phyloP scores from a whole-genome alignment of 2,113 vertebrate genomes.

The Cichladusa arquata region DNA sequence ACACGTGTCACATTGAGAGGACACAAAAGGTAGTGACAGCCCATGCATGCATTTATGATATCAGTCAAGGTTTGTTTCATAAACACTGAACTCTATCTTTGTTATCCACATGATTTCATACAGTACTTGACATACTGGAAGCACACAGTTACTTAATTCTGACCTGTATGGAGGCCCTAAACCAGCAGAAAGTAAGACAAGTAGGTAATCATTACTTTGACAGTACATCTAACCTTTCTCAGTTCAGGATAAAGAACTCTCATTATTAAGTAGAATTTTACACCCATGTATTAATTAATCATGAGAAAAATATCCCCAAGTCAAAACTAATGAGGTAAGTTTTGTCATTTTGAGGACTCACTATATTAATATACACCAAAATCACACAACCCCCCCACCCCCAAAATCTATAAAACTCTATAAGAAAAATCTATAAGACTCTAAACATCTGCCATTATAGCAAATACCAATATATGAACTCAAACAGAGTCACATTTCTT shows the following conservation, averaged over 20 bases:
- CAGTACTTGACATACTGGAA: neutral
- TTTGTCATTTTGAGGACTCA: neutral
- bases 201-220: neutral
- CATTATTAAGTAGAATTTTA: neutral
- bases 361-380: neutral
- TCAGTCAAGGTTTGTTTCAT: neutral
- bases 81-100: neutral
- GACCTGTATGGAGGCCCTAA: neutral
- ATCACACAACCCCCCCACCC: fast-evolving
- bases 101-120: neutral
- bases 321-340: neutral
- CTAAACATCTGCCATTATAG: neutral
- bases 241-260: neutral
- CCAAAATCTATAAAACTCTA: neutral
- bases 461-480: neutral
- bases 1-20: neutral
- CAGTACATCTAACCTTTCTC: neutral
- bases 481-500: neutral
- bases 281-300: neutral
- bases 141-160: neutral
- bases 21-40: neutral
- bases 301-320: neutral
- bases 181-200: neutral
- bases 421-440: neutral
- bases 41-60: neutral